These are phyloP conservation scores for Augochlorella aurata DNA, from an alignment of 2,888 invertebrate genomes.

Conservation along the genomic window DNA sequence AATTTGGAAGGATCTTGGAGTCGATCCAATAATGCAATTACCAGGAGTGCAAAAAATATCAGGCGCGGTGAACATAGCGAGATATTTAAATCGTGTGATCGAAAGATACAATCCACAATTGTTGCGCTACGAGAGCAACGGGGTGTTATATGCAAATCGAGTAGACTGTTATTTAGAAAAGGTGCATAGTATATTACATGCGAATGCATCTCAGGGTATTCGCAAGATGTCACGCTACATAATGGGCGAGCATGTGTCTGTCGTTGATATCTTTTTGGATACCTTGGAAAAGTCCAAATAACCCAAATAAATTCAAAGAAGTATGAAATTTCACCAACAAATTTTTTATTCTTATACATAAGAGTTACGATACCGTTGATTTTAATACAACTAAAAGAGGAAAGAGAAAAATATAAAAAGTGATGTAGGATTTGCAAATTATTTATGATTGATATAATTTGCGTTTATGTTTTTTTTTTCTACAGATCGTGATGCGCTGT, in stretches of 20 bases:
- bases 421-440: neutral
- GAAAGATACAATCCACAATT: conserved; percentile 69
- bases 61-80: conserved; percentile 78
- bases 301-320: neutral
- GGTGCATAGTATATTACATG: conserved; percentile 68
- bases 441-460: neutral
- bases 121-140: conserved; percentile 75
- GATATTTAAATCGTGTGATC: conserved; percentile 78
- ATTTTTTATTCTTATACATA: neutral
- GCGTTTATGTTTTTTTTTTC: neutral
- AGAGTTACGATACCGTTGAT: neutral
- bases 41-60: conserved; percentile 66
- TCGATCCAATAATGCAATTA: conserved; percentile 72
- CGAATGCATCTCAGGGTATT: conserved; percentile 40
- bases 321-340: neutral
- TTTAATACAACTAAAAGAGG: neutral
- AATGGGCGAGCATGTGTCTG: conserved; percentile 72
- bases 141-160: conserved; percentile 71
- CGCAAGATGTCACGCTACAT: conserved; percentile 63
- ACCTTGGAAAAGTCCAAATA: conserved; percentile 8
- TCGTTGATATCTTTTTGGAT: conserved; percentile 74
- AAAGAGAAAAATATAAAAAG: neutral
- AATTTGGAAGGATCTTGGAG: conserved; percentile 76
- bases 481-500: neutral
- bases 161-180: conserved; percentile 75